Conservation (phyloP, 2,888 invertebrate species). For the Meiosimyza decipiens region DNA sequence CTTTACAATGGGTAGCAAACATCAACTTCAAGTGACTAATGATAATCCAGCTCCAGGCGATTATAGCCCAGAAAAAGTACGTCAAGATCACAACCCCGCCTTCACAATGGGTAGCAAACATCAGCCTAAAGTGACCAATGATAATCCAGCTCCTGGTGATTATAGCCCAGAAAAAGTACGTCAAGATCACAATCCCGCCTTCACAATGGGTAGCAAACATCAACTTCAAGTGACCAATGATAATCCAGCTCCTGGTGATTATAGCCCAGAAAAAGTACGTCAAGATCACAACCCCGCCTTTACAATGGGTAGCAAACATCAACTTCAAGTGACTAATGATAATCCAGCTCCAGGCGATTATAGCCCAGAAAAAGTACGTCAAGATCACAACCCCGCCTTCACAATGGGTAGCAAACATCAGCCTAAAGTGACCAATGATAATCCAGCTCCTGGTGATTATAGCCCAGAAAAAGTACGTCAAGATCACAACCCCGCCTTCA, state of each 20-base stretch:
- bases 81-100: constrained; percentile 68
- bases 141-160: constrained; percentile 35
- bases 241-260: constrained; percentile 70
- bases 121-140: no score
- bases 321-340: constrained; percentile 40
- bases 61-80: constrained; percentile 70
- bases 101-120: constrained; percentile 73
- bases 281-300: constrained; percentile 70
- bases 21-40: no score
- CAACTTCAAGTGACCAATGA: constrained; percentile 56
- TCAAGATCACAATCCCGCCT: constrained; percentile 52
- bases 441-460: constrained; percentile 68
- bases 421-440: constrained; percentile 64
- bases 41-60: constrained; percentile 53
- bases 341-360: constrained; percentile 70
- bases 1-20: no score
- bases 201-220: constrained; percentile 44
- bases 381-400: constrained; percentile 63
- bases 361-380: constrained; percentile 68
- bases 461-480: constrained; percentile 67
- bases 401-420: constrained; percentile 71
- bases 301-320: constrained; percentile 44
- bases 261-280: constrained; percentile 72
- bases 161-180: constrained; percentile 70
- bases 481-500: constrained; percentile 68